Evolutionary conservation across 2,797 vertebrate genomes (phyloP), one percentile per base, ranked within the genome.

Genomic region (Poecilia velifera): DNA sequence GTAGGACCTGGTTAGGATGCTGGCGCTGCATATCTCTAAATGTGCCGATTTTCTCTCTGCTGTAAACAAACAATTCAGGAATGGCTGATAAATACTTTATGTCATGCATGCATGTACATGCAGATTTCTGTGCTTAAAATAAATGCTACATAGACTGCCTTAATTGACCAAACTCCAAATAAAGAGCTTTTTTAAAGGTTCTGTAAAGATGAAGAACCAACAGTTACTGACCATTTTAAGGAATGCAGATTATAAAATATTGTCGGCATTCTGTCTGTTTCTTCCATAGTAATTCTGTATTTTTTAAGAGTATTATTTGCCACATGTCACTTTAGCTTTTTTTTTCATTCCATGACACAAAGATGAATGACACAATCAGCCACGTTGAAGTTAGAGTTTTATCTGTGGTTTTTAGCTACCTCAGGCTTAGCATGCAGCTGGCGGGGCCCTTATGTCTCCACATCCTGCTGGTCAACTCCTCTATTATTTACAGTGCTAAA

Each of bases 241-340:
- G 34, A 36, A 66, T 39, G 34, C 31, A 39, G 34, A 39, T 18
- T 3, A 66, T 10, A 7, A 66, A 66, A 66, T 66, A 66, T 22
- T 20, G 34, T 10, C 20, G 62, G 1, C 59, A 20, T 66, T 66
- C 62, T 66, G 62, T 36, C 16, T 3, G 7, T 36, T 66, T 10
- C 18, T 39, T 66, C 6, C 59, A 36, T 36, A 66, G 0, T 36
- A 39, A 34, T 28, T 13, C 34, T 9, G 10, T 14, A 70, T 45
- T 70, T 45, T 36, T n/a, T n/a, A n/a, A 68, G 55, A 12, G 79
- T 1, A 66, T 84, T 91, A 89, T 90, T 90, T 89, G 91, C 92
- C 91, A 95, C 91, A 91, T 92, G 93, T 95, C 94, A 94, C 93
- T 93, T 91, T 81, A 84, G 81, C 85, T 88, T 88, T 82, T 88